Evolutionary conservation across 2,888 invertebrate species (phyloP).

Genomic region (Drosophila barbarae): DNA sequence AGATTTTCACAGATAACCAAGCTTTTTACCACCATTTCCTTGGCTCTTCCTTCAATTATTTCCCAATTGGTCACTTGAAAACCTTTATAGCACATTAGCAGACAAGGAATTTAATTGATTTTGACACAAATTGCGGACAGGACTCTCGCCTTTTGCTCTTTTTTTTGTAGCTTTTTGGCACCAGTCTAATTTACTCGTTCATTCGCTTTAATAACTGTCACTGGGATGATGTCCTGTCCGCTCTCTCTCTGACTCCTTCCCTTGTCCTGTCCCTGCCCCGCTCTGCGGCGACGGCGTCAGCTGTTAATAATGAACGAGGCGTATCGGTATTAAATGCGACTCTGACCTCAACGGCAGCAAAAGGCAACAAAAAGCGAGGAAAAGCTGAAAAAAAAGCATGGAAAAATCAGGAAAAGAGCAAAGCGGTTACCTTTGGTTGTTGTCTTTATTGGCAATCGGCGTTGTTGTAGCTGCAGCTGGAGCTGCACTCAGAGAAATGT

Average conservation of each 20-base stretch:
- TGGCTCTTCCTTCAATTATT: neutral
- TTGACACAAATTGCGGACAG: slow-evolving; percentile 9
- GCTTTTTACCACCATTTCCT: neutral
- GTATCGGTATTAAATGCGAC: slow-evolving; percentile 58
- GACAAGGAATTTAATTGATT: slow-evolving; percentile 9
- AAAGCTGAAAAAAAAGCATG: neutral
- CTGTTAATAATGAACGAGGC: slow-evolving; percentile 62
- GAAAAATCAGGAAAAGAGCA: slow-evolving; percentile 2
- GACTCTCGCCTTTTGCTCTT: no score
- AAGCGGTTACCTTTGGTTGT: slow-evolving; percentile 6
- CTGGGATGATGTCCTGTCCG: slow-evolving; percentile 16
- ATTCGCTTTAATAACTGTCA: slow-evolving; percentile 45
- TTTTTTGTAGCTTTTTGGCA: slow-evolving; percentile 4
- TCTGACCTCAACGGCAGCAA: slow-evolving; percentile 50
- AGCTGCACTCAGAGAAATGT: neutral
- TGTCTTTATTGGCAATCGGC: slow-evolving; percentile 9
- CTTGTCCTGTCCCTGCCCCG: neutral
- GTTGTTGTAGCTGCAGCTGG: slow-evolving; percentile 18
- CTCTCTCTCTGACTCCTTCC: neutral
- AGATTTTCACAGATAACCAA: neutral
- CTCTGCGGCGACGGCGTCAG: slow-evolving; percentile 22
- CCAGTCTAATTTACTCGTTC: slow-evolving; percentile 26
- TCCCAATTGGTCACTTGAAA: neutral
- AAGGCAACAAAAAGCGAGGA: neutral
- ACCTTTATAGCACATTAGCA: slow-evolving; percentile 2